phyloP scores from a whole-genome alignment of 1,140 invertebrate genomes.

The Trichomalopsis sarcophagae region DNA sequence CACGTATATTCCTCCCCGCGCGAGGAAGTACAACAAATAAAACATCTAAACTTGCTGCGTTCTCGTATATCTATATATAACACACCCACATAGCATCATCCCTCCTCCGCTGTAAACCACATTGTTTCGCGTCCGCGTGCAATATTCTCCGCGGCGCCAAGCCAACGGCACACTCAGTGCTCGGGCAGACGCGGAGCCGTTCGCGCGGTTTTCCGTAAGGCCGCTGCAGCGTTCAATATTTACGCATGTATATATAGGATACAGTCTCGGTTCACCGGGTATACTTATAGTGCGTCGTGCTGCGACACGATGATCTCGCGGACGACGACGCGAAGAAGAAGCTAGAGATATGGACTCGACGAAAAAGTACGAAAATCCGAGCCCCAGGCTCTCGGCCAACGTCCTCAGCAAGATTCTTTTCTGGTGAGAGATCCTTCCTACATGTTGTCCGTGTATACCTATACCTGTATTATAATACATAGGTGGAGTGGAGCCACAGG shows the following conservation, averaged over 20 bases:
- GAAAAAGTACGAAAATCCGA: conserved; percentile 72
- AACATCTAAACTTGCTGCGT: no score
- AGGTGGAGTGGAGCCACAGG: not conserved
- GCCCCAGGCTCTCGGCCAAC: conserved; percentile 70
- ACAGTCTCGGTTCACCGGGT: not conserved
- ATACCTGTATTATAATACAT: not conserved
- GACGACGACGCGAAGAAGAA: not conserved
- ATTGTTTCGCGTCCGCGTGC: no score
- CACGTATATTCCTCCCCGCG: no score
- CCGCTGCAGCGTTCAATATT: no score
- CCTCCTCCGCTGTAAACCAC: no score
- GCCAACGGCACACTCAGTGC: not conserved
- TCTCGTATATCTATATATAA: no score
- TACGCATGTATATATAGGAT: not conserved
- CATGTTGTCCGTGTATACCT: not conserved
- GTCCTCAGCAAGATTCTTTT: conserved; percentile 70
- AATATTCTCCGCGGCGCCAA: no score
- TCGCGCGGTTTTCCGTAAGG: not conserved
- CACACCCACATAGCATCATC: no score
- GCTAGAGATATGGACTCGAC: conserved; percentile 43
- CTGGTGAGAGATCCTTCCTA: conserved; percentile 65
- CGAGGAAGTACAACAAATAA: no score
- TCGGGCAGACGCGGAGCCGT: not conserved
- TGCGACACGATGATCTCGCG: not conserved
- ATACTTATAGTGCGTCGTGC: not conserved